Conservation (phyloP, 1,140 invertebrate genomes). For the Cyphomyrmex costatus region DNA sequence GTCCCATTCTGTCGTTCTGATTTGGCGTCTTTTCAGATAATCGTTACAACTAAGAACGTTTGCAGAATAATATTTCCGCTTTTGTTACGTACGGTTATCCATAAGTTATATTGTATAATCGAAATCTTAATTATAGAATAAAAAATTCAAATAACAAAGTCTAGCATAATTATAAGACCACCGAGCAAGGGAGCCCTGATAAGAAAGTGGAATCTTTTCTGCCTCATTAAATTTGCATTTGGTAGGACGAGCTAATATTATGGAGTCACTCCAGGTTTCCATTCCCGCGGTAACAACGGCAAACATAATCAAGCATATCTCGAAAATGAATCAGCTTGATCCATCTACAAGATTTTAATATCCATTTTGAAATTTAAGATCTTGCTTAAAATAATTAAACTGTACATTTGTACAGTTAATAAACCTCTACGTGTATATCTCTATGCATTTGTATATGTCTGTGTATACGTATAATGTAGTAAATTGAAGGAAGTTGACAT, state of each 20-base stretch:
- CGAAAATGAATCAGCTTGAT: slow-evolving; percentile 58
- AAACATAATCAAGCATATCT: slow-evolving; percentile 68
- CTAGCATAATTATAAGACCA: slow-evolving; percentile 13
- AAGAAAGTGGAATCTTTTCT: slow-evolving; percentile 46
- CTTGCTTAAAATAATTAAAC: background rate
- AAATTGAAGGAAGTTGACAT: background rate
- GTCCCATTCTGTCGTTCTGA: background rate
- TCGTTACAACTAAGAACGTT: background rate
- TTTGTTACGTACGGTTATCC: background rate
- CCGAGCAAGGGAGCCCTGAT: background rate
- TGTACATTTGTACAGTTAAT: background rate
- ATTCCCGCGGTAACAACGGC: slow-evolving; percentile 49
- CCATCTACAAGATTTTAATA: slow-evolving; percentile 39
- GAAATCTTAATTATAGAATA: slow-evolving; percentile 14
- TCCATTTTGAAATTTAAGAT: slow-evolving; percentile 23
- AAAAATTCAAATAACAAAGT: slow-evolving; percentile 31
- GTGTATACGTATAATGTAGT: too few species aligned
- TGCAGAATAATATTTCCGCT: background rate
- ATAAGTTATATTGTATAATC: background rate
- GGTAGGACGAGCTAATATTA: slow-evolving; percentile 44
- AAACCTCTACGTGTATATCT: background rate
- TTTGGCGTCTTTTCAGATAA: slow-evolving; percentile 22
- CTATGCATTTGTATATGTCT: too few species aligned
- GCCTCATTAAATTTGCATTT: slow-evolving; percentile 67
- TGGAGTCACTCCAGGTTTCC: slow-evolving; percentile 47